Conservation (phyloP, 1,140 invertebrate species). For the Diorhabda carinulata region DNA sequence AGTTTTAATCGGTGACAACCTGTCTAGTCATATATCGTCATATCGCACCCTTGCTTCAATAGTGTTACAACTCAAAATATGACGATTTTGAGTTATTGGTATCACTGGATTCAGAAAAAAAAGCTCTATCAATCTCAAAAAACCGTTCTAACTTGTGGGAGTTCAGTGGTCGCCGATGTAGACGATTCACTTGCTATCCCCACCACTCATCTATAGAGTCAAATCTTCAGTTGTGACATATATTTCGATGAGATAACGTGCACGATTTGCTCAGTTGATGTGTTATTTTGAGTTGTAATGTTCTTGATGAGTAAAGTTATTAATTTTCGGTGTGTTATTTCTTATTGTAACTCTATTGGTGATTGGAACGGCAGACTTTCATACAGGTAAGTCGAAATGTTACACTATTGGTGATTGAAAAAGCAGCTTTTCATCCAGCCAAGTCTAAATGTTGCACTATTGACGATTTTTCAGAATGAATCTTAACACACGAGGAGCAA, state of each 20-base stretch:
- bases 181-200: background rate
- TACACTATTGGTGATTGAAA: slow-evolving; percentile 9
- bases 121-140: background rate
- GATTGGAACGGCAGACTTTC: slow-evolving; percentile 6
- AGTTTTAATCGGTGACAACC: too few species aligned
- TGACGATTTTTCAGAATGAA: background rate
- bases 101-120: slow-evolving; percentile 5
- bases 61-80: slow-evolving; percentile 5
- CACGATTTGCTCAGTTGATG: slow-evolving; percentile 9
- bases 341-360: slow-evolving; percentile 8
- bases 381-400: slow-evolving; percentile 4
- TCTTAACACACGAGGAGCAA: slow-evolving; percentile 5
- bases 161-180: background rate
- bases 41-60: slow-evolving; percentile 4
- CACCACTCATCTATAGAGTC: background rate
- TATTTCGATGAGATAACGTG: slow-evolving; percentile 7
- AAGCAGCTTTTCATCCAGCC: slow-evolving; percentile 5
- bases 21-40: too few species aligned
- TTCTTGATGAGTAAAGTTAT: slow-evolving; percentile 8
- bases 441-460: slow-evolving; percentile 8
- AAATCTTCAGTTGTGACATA: slow-evolving; percentile 9
- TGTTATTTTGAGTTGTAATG: slow-evolving; percentile 12
- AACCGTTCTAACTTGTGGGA: background rate
- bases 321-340: slow-evolving; percentile 1
- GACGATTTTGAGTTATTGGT: slow-evolving; percentile 5